These are phyloP conservation scores for Watsonalla cultraria DNA, from an alignment of 2,888 invertebrate species.

Conservation along the genomic window DNA sequence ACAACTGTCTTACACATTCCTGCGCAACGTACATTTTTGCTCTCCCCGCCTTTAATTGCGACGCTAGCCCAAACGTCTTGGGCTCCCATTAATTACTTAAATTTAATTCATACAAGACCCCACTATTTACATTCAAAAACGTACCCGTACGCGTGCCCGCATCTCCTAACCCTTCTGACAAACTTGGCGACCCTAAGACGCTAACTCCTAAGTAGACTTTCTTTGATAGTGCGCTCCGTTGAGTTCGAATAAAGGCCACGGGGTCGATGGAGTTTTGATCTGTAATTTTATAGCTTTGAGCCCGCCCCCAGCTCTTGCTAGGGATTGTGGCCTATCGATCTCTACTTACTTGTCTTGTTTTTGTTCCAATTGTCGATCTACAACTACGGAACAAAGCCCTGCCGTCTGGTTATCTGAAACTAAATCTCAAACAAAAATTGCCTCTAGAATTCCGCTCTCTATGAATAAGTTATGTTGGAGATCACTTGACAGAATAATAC, in stretches of 20 bases:
- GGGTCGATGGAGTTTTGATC: conserved; percentile 77
- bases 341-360: conserved; percentile 48
- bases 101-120: conserved; percentile 76
- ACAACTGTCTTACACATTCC: no score
- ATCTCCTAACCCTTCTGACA: conserved; percentile 70
- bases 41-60: conserved; percentile 13
- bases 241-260: conserved; percentile 71
- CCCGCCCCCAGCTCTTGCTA: conserved; percentile 55
- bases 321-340: conserved; percentile 69
- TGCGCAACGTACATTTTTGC: neutral
- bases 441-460: no score
- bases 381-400: conserved; percentile 29
- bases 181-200: conserved; percentile 75
- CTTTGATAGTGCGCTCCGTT: conserved; percentile 77
- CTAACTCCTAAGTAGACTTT: conserved; percentile 74
- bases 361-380: conserved; percentile 42
- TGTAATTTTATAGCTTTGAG: conserved; percentile 78
- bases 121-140: conserved; percentile 78
- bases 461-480: no score
- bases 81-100: conserved; percentile 75
- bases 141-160: conserved; percentile 61
- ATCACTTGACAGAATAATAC: no score
- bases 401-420: conserved; percentile 16
- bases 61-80: conserved; percentile 20
- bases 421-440: conserved; percentile 9